Evolutionary conservation across 2,888 invertebrate genomes (phyloP), one percentile per base, ranked within the genome.

Genomic region (Druceiella hillmani): DNA sequence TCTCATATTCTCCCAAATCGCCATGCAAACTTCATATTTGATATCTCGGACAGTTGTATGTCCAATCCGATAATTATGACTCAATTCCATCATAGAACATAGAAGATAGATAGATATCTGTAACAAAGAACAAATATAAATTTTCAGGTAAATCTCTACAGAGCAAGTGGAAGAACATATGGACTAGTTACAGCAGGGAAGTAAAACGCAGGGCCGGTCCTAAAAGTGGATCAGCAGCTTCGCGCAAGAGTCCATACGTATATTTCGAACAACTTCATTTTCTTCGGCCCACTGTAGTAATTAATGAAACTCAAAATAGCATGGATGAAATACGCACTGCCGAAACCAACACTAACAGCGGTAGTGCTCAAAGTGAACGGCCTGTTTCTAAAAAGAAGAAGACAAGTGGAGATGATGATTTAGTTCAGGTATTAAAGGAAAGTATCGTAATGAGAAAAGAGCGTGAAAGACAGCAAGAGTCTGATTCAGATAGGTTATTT

Each of bases 121-220:
- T n/a, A n/a, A n/a, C n/a, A n/a, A n/a, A n/a, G n/a, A n/a, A n/a
- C n/a, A n/a, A n/a, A n/a, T n/a, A n/a, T n/a, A n/a, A n/a, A n/a
- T n/a, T n/a, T n/a, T n/a, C n/a, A n/a, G n/a, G n/a, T n/a, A n/a
- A n/a, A n/a, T n/a, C n/a, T 44, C 46, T 51, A 43, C 50, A 51
- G 42, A 45, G 44, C 46, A 52, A 50, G 46, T 51, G 52, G 50
- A 52, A 53, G 43, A 53, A 53, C 45, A 51, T 52, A 40, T 49
- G 50, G 38, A 45, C 49, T 46, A 44, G 50, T 45, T 49, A 43
- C 44, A 45, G 45, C 43, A 49, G 51, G 49, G 49, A 51, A 43
- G 40, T 48, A 48, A 48, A 47, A 47, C 46, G 50, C 46, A 46
- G 43, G 47, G 44, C 46, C 39, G 49, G 49, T 46, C 25, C 38